Evolutionary conservation across 2,888 invertebrate species (phyloP), one percentile per base, ranked within the genome.

Genomic region (Prenolepis imparis): DNA sequence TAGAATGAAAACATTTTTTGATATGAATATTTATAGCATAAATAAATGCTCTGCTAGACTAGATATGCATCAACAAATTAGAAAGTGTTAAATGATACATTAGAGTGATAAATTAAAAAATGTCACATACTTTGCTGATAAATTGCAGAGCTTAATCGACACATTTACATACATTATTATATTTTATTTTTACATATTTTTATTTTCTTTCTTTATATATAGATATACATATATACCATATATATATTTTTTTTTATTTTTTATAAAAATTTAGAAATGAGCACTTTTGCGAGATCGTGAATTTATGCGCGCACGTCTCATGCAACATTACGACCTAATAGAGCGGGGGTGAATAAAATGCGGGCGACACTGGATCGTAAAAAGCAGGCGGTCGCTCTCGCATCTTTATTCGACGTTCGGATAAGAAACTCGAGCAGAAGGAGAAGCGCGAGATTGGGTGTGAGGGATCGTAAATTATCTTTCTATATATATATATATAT

Each of bases 291-390:
- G 28, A 68, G 63, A 24, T 48, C 24, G 36, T 18, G 57, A 55
- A 44, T 84, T 67, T 86, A 68, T n/a, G n/a, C n/a, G n/a, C 86
- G 83, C 66, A 81, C 82, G 74, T 83, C 82, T 78, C 84, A 77
- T 78, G 84, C 84, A 87, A 88, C 86, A 84, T 82, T 41, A 64
- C 64, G 39, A 41, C 66, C 75, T 89, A 87, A 89, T 82, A 85
- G 80, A 73, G 59, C 80, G 75, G 59, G 78, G 78, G 75, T 32
- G 64, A 72, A 75, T 67, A 32, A 82, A 82, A 87, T 88, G 88
- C 86, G 87, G 82, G 84, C 80, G 59, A 74, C 44, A 8, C 72
- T 0, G 15, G 63, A 70, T 84, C 86, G 81, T 88, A 89, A 88
- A 88, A 75, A 81, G 78, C 78, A 70, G 39, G 63, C 52, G 41